phyloP scores from a whole-genome alignment of 2,888 invertebrate genomes.

The Dicroscelio sp. region DNA sequence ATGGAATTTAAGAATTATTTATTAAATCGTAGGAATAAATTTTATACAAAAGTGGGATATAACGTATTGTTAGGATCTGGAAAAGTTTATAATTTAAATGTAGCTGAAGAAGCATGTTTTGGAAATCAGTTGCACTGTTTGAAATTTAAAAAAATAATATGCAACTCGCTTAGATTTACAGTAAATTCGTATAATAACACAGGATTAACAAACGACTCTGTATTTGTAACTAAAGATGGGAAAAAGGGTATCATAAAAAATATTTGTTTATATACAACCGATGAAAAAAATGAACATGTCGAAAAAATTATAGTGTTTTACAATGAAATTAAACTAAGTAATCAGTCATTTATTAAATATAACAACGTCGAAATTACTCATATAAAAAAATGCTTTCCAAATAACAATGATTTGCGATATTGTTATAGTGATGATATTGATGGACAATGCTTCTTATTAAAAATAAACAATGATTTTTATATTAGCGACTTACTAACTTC shows the following conservation, averaged over 20 bases:
- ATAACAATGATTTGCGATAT: neutral
- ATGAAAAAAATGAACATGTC: neutral
- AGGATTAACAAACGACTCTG: conserved; percentile 51
- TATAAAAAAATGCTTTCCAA: neutral
- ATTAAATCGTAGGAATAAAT: conserved; percentile 29
- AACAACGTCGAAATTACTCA: neutral
- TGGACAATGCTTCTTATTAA: neutral
- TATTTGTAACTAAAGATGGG: conserved; percentile 24
- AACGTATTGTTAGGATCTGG: conserved; percentile 40
- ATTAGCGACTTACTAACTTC: neutral
- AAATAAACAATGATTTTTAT: neutral
- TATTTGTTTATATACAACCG: conserved; percentile 32
- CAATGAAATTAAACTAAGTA: neutral
- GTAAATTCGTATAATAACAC: conserved; percentile 16
- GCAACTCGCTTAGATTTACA: conserved; percentile 46
- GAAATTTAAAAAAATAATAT: conserved; percentile 49
- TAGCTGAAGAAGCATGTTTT: conserved; percentile 31
- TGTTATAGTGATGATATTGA: neutral
- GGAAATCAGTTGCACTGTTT: conserved; percentile 1
- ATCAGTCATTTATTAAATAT: neutral
- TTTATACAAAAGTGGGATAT: neutral
- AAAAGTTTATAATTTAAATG: conserved; percentile 43
- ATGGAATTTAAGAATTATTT: conserved; percentile 8
- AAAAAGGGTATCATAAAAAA: conserved; percentile 38
- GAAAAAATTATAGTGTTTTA: conserved; percentile 6